Evolutionary conservation across 1,140 invertebrate species (phyloP), one percentile per base, ranked within the genome.

Genomic region (Zophobas morio): DNA sequence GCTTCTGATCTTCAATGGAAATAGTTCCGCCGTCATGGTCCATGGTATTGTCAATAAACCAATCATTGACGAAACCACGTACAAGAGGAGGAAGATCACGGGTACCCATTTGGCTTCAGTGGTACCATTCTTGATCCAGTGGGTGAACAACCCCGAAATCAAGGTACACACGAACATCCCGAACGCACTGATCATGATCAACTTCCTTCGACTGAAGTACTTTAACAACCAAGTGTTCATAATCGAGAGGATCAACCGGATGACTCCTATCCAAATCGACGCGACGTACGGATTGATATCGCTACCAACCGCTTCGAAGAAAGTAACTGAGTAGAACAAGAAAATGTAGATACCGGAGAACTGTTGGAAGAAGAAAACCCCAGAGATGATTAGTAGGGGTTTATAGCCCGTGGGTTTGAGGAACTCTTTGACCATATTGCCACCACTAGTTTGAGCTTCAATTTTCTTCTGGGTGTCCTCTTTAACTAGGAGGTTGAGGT

Each of bases 301-400:
- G 33, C 84, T 84, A 1, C 87, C 87, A 6, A 89, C 86, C 75
- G 88, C 86, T 85, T 89, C 72, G 6, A 85, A 88, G 83, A 89
- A 90, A 56, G 89, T 90, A n/a, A 92, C 90, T 0, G 91, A 89
- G 79, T 92, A 93, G 80, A 93, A 93, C 39, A 93, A 88, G 5
- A 92, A 90, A 1, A 91, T 90, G 81, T 93, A 91, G 81, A 91
- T 88, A 35, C 90, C 90, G 35, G 87, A 87, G 46, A 89, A 88
- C 79, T 91, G 90, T 81, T 91, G 90, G 70, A 91, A 89, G 1
- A 87, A 83, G 75, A 91, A 91, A 2, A 91, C 83, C 0, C 87
- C 77, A 5, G 88, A 84, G 3, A 91, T 82, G 71, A 91, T 87
- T 1, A 87, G 39, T 78, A 90, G 83, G 0, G 90, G 90, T 80